A percentile compares a stretch with the other conserved stretches of the same genome.
phyloP scores from a whole-genome alignment of 2,888 invertebrate species.

The Erpobdella octoculata region DNA sequence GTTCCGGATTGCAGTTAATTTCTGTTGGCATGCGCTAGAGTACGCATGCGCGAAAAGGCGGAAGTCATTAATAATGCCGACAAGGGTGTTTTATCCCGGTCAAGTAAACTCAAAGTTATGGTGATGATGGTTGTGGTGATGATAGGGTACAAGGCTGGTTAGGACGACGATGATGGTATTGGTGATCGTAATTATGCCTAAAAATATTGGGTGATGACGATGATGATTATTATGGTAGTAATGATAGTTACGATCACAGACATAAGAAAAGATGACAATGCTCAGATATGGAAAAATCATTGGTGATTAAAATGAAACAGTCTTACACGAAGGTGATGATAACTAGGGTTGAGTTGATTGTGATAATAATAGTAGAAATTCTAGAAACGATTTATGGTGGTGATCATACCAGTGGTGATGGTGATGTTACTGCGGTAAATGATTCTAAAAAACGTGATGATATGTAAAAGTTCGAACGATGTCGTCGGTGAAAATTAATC shows the following conservation, averaged over 20 bases:
- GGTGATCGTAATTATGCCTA: not conserved
- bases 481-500: no score
- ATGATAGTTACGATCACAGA: no score
- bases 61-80: slow-evolving; percentile 13
- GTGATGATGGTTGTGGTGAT: not conserved
- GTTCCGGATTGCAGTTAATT: slow-evolving; percentile 10
- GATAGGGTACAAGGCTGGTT: not conserved
- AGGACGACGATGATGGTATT: not conserved
- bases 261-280: no score
- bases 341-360: no score
- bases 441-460: not conserved
- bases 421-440: not conserved
- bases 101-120: not conserved
- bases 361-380: no score
- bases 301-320: no score
- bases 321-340: no score
- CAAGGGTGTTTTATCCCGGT: slow-evolving; percentile 13
- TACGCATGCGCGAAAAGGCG: slow-evolving; percentile 11
- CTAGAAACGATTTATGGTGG: not conserved
- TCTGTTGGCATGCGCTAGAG: slow-evolving; percentile 10
- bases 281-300: no score
- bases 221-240: no score
- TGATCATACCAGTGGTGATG: not conserved
- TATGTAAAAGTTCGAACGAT: not conserved
- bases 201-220: no score